A percentile compares a stretch with the other conserved stretches of the same genome.
Evolutionary conservation across 2,113 vertebrate species (phyloP).

Genomic region (Gorsachius goisagi): DNA sequence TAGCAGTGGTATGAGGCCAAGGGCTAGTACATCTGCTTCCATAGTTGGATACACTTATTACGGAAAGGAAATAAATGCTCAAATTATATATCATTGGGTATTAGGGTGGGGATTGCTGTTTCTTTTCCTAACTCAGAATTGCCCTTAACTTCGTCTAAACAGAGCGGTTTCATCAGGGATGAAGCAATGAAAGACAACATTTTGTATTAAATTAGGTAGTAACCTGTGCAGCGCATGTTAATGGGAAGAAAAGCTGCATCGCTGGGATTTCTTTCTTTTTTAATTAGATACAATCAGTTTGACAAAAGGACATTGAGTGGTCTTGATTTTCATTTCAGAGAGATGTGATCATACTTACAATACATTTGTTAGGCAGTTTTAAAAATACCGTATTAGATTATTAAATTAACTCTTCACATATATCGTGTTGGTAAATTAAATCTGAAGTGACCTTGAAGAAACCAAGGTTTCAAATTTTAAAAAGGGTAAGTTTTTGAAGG

Average conservation of each 20-base stretch:
- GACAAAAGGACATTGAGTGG: constrained; percentile 66
- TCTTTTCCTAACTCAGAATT: not conserved
- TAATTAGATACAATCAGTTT: constrained; percentile 72
- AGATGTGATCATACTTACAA: constrained; percentile 60
- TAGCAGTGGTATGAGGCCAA: not conserved
- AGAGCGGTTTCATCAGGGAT: constrained; percentile 6
- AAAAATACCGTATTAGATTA: constrained; percentile 33
- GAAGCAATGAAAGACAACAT: constrained; percentile 6
- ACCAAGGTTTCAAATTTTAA: constrained; percentile 32
- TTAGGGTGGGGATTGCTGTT: not conserved
- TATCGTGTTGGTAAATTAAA: constrained; percentile 33
- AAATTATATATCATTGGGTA: not conserved
- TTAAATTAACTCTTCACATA: constrained; percentile 49
- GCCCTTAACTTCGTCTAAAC: not conserved
- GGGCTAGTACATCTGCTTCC: not conserved
- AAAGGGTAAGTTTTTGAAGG: not conserved
- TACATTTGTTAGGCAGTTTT: constrained; percentile 46
- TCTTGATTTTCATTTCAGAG: constrained; percentile 65
- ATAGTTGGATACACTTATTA: not conserved
- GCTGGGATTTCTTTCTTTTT: constrained; percentile 55
- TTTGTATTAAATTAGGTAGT: constrained; percentile 20
- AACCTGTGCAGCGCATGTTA: constrained; percentile 47
- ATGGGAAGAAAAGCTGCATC: constrained; percentile 40
- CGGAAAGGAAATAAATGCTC: not conserved
- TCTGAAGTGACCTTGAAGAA: constrained; percentile 52